Conservation (phyloP, 2,797 vertebrate species). For the Typhlichthys subterraneus region DNA sequence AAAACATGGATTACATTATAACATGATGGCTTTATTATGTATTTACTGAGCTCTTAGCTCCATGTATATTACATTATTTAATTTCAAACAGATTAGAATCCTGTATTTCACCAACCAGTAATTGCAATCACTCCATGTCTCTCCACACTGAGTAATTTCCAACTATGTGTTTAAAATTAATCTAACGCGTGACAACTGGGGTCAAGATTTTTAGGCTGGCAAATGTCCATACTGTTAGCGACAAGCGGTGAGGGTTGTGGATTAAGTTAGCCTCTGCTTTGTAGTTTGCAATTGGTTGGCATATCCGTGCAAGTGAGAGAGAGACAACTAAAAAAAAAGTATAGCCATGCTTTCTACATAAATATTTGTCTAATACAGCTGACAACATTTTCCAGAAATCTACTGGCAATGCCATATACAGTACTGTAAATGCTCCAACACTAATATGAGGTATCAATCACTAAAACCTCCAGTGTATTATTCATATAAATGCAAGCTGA, state of each 20-base stretch:
- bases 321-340: too few species aligned
- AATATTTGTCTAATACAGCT: slow-evolving; percentile 44
- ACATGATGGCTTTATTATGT: slow-evolving; percentile 16
- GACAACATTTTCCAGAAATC: slow-evolving; percentile 58
- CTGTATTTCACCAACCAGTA: slow-evolving; percentile 46
- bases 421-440: slow-evolving; percentile 34
- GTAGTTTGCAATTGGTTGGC: slow-evolving; percentile 25
- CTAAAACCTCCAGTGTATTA: slow-evolving; percentile 18
- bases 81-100: slow-evolving; percentile 46
- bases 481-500: slow-evolving; percentile 8
- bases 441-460: slow-evolving; percentile 28
- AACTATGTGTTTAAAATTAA: slow-evolving; percentile 33
- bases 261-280: slow-evolving; percentile 35
- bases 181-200: slow-evolving; percentile 48
- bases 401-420: neutral
- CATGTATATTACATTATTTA: slow-evolving; percentile 47
- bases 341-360: slow-evolving; percentile 18
- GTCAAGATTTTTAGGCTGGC: slow-evolving; percentile 52
- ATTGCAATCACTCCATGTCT: slow-evolving; percentile 16
- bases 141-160: slow-evolving; percentile 29
- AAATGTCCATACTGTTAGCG: slow-evolving; percentile 42
- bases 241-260: slow-evolving; percentile 50
- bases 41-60: slow-evolving; percentile 17
- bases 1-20: neutral
- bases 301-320: slow-evolving; percentile 12